A percentile compares a stretch with the other conserved stretches of the same genome.
Conservation (phyloP, 2,888 invertebrate genomes). For the Cremastobaeus sp. region DNA sequence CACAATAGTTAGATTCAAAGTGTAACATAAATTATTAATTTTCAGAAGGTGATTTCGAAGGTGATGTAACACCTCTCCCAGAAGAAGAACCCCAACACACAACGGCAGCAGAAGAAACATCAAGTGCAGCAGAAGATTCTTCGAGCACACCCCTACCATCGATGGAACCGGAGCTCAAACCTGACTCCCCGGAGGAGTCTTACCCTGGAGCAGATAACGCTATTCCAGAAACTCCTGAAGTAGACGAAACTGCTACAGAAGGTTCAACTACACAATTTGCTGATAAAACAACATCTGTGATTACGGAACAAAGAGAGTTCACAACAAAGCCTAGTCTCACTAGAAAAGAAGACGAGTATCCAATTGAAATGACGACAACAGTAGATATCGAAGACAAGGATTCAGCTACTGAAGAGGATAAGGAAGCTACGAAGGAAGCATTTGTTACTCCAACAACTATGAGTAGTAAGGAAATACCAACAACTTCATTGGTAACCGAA, state of each 20-base stretch:
- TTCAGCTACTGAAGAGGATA: constrained; percentile 21
- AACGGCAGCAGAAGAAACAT: constrained; percentile 11
- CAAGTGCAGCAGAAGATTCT: constrained; percentile 6
- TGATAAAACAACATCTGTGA: constrained; percentile 21
- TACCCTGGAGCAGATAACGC: constrained; percentile 74
- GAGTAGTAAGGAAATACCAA: constrained; percentile 20
- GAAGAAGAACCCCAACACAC: constrained; percentile 35
- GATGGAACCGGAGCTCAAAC: constrained; percentile 33
- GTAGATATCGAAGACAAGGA: constrained; percentile 53
- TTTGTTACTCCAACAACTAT: constrained; percentile 20
- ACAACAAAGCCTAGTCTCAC: constrained; percentile 16
- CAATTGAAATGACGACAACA: constrained; percentile 28
- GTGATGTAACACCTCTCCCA: constrained; percentile 54
- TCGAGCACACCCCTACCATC: constrained; percentile 11
- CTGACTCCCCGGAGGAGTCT: constrained; percentile 60
- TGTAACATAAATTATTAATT: no score
- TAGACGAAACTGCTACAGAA: constrained; percentile 33
- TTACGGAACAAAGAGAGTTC: constrained; percentile 29
- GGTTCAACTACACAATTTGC: constrained; percentile 32
- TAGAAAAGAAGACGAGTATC: constrained; percentile 11
- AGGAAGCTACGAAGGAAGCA: constrained; percentile 14
- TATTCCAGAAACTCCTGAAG: constrained; percentile 68
- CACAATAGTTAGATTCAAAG: no score
- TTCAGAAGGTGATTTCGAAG: constrained; percentile 62
- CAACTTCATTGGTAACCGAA: not conserved